phyloP scores from a whole-genome alignment of 2,888 invertebrate species.

The Dastarcus helophoroides region DNA sequence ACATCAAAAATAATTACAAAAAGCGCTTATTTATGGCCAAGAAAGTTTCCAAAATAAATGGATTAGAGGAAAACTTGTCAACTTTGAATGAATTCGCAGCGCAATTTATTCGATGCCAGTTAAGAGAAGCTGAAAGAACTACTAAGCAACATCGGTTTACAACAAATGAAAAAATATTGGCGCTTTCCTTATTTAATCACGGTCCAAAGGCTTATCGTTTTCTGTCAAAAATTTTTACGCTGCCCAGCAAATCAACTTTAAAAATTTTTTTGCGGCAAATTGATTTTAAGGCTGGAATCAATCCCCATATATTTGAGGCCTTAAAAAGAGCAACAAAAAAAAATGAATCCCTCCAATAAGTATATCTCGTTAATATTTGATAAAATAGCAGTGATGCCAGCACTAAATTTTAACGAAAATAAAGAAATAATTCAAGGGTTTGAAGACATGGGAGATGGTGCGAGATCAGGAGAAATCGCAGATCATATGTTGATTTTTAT shows the following conservation, averaged over 20 bases:
- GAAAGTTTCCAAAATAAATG: no score
- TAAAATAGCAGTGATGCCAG: constrained; percentile 6
- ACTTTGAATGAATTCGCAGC: no score
- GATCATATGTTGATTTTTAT: constrained; percentile 14
- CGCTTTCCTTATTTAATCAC: constrained; percentile 5
- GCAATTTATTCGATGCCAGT: constrained; percentile 8
- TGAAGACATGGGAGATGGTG: constrained; percentile 7
- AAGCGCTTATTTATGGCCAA: no score
- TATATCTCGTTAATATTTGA: constrained; percentile 10
- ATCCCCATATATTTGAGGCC: constrained; percentile 1
- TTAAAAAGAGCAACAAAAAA: not conserved
- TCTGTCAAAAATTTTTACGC: constrained; percentile 3
- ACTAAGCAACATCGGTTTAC: constrained; percentile 7
- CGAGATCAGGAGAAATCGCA: constrained; percentile 4
- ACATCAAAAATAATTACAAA: no score
- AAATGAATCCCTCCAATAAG: constrained; percentile 2
- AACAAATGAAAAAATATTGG: constrained; percentile 8
- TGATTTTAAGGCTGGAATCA: constrained; percentile 2
- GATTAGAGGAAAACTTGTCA: no score
- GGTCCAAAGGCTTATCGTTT: constrained; percentile 7
- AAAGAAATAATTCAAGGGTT: no score
- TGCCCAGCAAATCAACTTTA: constrained; percentile 2
- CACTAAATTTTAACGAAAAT: constrained; percentile 10
- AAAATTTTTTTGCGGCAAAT: constrained; percentile 4
- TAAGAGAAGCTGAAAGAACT: constrained; percentile 7